Conservation (phyloP, 2,797 vertebrate species). For the Poecilia gillii region DNA sequence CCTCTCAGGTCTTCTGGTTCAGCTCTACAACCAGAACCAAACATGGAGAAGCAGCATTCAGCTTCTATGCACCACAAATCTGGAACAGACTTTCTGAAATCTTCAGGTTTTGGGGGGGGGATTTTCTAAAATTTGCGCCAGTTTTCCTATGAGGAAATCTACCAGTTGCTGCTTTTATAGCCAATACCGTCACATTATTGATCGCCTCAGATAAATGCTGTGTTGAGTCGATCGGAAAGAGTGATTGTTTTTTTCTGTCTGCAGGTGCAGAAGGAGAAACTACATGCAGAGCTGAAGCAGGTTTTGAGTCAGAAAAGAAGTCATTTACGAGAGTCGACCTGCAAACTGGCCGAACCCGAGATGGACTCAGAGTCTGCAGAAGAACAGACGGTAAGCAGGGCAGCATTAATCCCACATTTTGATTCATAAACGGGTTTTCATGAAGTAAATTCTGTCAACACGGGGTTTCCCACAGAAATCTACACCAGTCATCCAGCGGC, state of each 20-base stretch:
- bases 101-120: too few relatives aligned
- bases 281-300: conserved; percentile 90
- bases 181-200: neutral
- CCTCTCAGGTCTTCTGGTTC: too few relatives aligned
- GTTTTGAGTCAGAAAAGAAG: conserved; percentile 86
- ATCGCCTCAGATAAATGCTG: neutral
- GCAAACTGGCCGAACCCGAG: conserved; percentile 64
- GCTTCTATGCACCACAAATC: too few relatives aligned
- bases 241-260: neutral
- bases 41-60: too few relatives aligned
- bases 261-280: conserved; percentile 86
- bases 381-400: conserved; percentile 73
- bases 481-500: too few relatives aligned
- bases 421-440: neutral
- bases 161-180: neutral
- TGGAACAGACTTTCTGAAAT: too few relatives aligned
- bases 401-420: neutral
- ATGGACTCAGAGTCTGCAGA: conserved; percentile 82
- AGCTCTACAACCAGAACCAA: too few relatives aligned
- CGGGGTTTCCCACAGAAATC: too few relatives aligned
- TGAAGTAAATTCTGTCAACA: neutral
- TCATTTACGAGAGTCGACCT: conserved; percentile 71
- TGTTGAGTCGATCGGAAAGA: neutral
- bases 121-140: neutral
- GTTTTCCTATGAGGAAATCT: neutral